phyloP scores from a whole-genome alignment of 2,888 invertebrate species.

The Acanthococcus lagerstroemiae region DNA sequence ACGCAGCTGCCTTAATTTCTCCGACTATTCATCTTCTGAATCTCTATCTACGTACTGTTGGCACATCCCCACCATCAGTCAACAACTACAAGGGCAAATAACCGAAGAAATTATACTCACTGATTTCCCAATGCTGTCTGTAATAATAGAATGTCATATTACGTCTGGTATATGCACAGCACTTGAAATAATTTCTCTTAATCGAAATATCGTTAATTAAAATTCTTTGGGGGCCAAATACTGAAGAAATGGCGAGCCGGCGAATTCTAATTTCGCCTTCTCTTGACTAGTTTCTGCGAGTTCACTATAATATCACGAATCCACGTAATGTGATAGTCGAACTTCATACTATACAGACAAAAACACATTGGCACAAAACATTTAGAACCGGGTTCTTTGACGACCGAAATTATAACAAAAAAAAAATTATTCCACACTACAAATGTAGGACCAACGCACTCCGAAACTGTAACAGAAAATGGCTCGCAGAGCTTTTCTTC shows the following conservation, averaged over 20 bases:
- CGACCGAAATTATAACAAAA: constrained; percentile 21
- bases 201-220: background rate
- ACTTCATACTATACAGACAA: constrained; percentile 34
- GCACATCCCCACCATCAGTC: background rate
- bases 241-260: background rate
- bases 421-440: background rate
- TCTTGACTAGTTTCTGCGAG: constrained; percentile 84
- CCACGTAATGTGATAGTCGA: constrained; percentile 72
- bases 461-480: background rate
- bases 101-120: constrained; percentile 7
- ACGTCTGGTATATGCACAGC: background rate
- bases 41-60: background rate
- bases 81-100: too few species aligned
- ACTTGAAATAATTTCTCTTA: too few species aligned
- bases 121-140: constrained; percentile 8
- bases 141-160: background rate
- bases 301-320: constrained; percentile 86
- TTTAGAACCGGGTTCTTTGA: constrained; percentile 7
- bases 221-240: background rate
- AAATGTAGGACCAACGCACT: background rate
- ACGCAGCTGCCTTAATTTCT: background rate
- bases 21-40: background rate
- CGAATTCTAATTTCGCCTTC: constrained; percentile 59
- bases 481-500: too few species aligned
- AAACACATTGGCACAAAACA: constrained; percentile 30